A percentile compares a stretch with the other conserved stretches of the same genome.
These are phyloP conservation scores for Drosophila kohkoa DNA, from an alignment of 1,140 invertebrate genomes.

Conservation along the genomic window DNA sequence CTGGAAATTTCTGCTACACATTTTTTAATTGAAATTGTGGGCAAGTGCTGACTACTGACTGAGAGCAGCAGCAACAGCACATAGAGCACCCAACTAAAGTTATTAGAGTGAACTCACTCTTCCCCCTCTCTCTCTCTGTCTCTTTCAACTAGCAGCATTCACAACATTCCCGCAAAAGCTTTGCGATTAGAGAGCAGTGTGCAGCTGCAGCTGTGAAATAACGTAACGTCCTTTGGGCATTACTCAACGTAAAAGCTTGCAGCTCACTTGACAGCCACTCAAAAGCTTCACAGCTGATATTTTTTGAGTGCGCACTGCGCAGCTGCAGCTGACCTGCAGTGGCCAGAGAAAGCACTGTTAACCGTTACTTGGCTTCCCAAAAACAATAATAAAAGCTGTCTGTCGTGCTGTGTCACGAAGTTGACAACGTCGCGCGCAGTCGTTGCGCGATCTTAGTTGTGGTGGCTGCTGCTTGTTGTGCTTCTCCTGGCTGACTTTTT, in stretches of 20 bases:
- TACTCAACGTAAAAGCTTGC: slow-evolving; percentile 18
- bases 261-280: slow-evolving; percentile 10
- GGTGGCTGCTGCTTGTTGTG: slow-evolving; percentile 22
- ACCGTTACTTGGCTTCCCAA: slow-evolving; percentile 37
- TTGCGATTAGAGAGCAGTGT: neutral
- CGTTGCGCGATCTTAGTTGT: slow-evolving; percentile 47
- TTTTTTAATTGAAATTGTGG: slow-evolving; percentile 74
- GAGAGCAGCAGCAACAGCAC: slow-evolving; percentile 10
- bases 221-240: slow-evolving; percentile 12
- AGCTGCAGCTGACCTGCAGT: slow-evolving; percentile 39
- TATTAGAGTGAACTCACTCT: slow-evolving; percentile 6
- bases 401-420: slow-evolving; percentile 48
- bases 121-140: neutral
- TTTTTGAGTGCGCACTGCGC: slow-evolving; percentile 2
- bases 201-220: slow-evolving; percentile 1
- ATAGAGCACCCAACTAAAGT: slow-evolving; percentile 22
- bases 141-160: neutral
- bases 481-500: too few relatives aligned
- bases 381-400: slow-evolving; percentile 24
- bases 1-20: slow-evolving; percentile 77
- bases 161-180: neutral
- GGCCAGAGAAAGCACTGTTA: slow-evolving; percentile 51
- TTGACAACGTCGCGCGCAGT: slow-evolving; percentile 26
- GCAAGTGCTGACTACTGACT: slow-evolving; percentile 39
- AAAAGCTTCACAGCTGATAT: slow-evolving; percentile 42